phyloP scores from a whole-genome alignment of 2,888 invertebrate species.

The Hirtodrosophila duncani region DNA sequence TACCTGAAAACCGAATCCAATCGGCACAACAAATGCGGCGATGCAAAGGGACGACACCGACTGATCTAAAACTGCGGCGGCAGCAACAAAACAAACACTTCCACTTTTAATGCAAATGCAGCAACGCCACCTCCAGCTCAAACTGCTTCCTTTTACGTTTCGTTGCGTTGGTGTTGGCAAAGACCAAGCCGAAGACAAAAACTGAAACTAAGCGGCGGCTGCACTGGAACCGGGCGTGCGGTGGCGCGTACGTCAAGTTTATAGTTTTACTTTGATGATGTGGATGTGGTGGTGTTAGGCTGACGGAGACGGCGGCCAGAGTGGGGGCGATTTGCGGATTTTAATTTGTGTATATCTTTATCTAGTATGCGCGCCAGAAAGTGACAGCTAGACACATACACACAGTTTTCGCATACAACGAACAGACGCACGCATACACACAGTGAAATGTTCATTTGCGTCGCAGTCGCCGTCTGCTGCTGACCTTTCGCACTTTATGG shows the following conservation, averaged over 20 bases:
- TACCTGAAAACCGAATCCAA: constrained; percentile 54
- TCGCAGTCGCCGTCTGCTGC: constrained; percentile 36
- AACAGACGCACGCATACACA: constrained; percentile 21
- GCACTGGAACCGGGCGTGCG: constrained; percentile 73
- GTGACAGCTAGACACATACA: constrained; percentile 65
- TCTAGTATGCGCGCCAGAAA: constrained; percentile 65
- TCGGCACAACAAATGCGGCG: constrained; percentile 37
- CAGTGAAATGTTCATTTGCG: constrained; percentile 42
- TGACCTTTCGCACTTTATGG: constrained; percentile 76
- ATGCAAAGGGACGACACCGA: too few species aligned
- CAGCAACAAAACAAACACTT: constrained; percentile 24
- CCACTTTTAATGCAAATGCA: constrained; percentile 45
- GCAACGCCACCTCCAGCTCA: too few species aligned
- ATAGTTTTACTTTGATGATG: background rate
- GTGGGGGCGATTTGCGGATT: constrained; percentile 31
- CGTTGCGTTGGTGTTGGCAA: constrained; percentile 28
- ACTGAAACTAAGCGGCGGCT: constrained; percentile 34
- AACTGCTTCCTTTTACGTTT: too few species aligned
- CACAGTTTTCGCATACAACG: constrained; percentile 5
- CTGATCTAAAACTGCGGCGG: constrained; percentile 6
- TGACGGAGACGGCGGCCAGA: constrained; percentile 35
- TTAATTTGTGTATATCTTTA: constrained; percentile 64
- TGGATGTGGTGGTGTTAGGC: constrained; percentile 13
- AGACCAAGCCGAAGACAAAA: background rate
- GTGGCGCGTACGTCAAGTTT: constrained; percentile 57